Base-by-base conservation (phyloP, 64 coral and sea anemone genomes). In the Acropora tenuis region DNA sequence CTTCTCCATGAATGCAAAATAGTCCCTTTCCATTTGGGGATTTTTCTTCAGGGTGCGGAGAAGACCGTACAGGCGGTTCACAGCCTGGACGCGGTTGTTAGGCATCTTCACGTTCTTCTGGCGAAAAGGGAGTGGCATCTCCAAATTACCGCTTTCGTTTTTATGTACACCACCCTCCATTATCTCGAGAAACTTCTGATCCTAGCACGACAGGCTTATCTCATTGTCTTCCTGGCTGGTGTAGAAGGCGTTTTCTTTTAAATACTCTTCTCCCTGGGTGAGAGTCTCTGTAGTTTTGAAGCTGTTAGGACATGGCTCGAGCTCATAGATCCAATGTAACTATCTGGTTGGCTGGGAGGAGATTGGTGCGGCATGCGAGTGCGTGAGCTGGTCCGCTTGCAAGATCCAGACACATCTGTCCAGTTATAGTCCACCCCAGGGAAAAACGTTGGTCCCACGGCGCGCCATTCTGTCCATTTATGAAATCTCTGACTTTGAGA, bases 91-190 rank as follows among this genome's bases (percentile, higher is more conserved):
- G 3, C 85, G 53, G 84, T 95, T 95, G 73, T 92, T 89, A n/a
- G 90, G 94, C 72, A 88, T 78, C 8, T 61, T 47, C 20, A 49
- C 11, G 44, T 76, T 47, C n/a, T 18, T 41, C 46, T 17, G 75
- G 55, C 84, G 79, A 55, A 92, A 95, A 58, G 94, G 94, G 1
- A 92, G 78, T 4, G 89, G 94, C 89, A 95, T 88, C 2, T 87
- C 89, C 94, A 89, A 95, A 78, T 95, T 95, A 4, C 94, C 89
- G 18, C 46, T 3, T 30, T 43, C 61, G 46, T 92, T 88, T 58
- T 49, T 88, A 48, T 95, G 85, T 18, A 82, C 77, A 6, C 63
- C 61, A 6, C 15, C 57, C 15, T 95, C 88, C 89, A 95, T 90
- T n/a, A 91, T 81, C 3, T 87, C 55, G 0, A 88, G 50, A 15